Base-by-base conservation (phyloP, 2,113 vertebrate genomes). In the Rhinoderma darwinii region DNA sequence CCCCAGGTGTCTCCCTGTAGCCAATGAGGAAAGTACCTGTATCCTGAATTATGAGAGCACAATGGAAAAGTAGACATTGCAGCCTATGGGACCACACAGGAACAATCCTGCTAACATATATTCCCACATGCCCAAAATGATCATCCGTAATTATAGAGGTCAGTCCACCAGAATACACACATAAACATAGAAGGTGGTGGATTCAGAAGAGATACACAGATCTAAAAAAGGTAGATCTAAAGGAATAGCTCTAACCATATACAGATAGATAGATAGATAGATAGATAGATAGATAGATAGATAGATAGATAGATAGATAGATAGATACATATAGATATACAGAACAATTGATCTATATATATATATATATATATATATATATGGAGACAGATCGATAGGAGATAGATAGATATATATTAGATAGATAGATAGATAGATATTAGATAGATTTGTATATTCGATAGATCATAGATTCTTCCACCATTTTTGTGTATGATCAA, bases 361-460 rank as follows among this genome's bases (percentile, higher is more conserved):
- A 72, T 5, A 72, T 22, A 72, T 4, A 39, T 72, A 72, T 20
- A 73, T 35, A 72, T 73, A 39, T 10, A 39, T 56, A 56, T 1
- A 56, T 56, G 0, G n/a, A n/a, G n/a, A n/a, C n/a, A n/a, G n/a
- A n/a, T n/a, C n/a, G n/a, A n/a, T n/a, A n/a, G n/a, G n/a, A n/a
- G n/a, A 4, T 25, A 22, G 11, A 41, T 73, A 20, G 9, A 22
- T 22, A 73, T 2, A 73, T 73, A 56, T 4, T 56, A 73, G 70
- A 73, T 73, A 41, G 17, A 73, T 39, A 73, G 18, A 22, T 39
- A 73, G 70, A 25, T 73, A 73, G 18, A 73, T 73, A 50, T 50
- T 50, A 12, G 15, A 50, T 50, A 50, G 15, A 8, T 14, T 50
- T 50, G 47, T 12, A 50, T 12, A 50, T 50, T 3, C 39, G 70